A percentile compares a stretch with the other conserved stretches of the same genome.
phyloP scores from a whole-genome alignment of 1,140 invertebrate species.

The Melipona quadrifasciata region DNA sequence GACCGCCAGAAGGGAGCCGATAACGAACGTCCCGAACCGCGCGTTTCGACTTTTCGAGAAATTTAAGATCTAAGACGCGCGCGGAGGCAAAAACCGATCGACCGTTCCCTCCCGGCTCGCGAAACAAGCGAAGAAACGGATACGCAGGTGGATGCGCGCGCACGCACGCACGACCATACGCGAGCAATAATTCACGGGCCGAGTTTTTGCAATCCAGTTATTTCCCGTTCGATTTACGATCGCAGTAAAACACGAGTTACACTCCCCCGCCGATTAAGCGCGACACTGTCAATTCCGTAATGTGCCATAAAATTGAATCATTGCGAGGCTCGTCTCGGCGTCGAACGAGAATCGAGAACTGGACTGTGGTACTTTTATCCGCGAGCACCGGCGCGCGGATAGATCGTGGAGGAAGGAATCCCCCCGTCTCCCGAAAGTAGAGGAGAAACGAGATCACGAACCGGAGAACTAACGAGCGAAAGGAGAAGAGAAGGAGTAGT shows the following conservation, averaged over 20 bases:
- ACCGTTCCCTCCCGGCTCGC: not conserved
- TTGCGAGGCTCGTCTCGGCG: conserved; percentile 2
- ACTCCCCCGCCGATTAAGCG: conserved; percentile 21
- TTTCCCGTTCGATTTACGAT: conserved; percentile 44
- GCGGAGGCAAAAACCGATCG: not conserved
- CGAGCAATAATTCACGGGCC: conserved; percentile 16
- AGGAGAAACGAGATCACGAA: not conserved
- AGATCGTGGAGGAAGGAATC: not conserved
- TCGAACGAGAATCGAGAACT: not conserved
- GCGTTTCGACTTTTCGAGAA: conserved; percentile 19
- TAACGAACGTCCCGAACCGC: conserved; percentile 43
- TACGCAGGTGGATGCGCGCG: not conserved
- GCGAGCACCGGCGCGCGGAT: not conserved
- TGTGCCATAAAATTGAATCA: conserved; percentile 34
- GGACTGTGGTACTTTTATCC: not conserved
- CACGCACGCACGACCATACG: no score
- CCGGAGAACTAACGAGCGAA: no score
- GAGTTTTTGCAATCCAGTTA: conserved; percentile 28
- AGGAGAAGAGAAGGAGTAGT: not conserved
- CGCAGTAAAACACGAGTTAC: conserved; percentile 26
- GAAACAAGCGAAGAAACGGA: conserved; percentile 29
- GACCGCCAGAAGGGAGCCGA: conserved; percentile 9
- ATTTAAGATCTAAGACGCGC: conserved; percentile 6
- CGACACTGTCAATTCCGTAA: conserved; percentile 37
- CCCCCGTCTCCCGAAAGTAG: not conserved